Evolutionary conservation across 2,797 vertebrate species (phyloP).

Genomic region (Myotis vivesi): DNA sequence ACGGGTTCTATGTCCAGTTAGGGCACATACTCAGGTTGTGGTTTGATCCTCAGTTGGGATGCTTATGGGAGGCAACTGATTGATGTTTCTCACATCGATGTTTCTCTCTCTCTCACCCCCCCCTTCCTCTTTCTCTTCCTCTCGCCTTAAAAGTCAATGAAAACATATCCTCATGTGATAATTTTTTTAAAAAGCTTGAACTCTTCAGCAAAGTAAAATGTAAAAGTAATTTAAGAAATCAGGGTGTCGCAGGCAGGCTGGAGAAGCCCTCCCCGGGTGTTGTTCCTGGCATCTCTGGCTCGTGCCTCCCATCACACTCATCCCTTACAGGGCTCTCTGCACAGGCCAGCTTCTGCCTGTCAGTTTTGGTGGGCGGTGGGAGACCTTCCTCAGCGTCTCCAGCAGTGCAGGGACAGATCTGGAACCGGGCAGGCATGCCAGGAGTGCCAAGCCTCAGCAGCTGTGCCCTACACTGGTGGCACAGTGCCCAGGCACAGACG

Average conservation of each 20-base stretch:
- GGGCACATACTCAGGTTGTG: neutral
- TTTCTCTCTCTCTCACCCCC: neutral
- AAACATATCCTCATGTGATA: neutral
- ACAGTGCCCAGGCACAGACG: neutral
- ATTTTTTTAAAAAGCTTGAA: neutral
- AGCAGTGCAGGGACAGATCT: constrained; percentile 35
- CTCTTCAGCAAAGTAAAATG: neutral
- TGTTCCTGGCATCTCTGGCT: neutral
- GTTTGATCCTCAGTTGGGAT: neutral
- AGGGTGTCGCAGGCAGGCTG: neutral
- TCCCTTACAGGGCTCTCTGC: neutral
- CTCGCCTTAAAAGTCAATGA: neutral
- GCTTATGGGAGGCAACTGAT: neutral
- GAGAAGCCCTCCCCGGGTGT: neutral
- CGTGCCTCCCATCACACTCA: neutral
- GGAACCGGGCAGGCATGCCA: neutral
- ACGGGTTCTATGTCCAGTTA: neutral
- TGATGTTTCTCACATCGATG: neutral
- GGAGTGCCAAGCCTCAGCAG: neutral
- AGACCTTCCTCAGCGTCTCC: neutral
- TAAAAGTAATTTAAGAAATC: neutral
- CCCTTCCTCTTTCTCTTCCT: neutral
- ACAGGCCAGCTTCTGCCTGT: neutral
- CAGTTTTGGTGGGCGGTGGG: neutral
- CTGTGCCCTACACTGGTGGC: neutral